These are phyloP conservation scores for Prionailurus viverrinus DNA, from an alignment of 2,113 vertebrate genomes.

Conservation along the genomic window DNA sequence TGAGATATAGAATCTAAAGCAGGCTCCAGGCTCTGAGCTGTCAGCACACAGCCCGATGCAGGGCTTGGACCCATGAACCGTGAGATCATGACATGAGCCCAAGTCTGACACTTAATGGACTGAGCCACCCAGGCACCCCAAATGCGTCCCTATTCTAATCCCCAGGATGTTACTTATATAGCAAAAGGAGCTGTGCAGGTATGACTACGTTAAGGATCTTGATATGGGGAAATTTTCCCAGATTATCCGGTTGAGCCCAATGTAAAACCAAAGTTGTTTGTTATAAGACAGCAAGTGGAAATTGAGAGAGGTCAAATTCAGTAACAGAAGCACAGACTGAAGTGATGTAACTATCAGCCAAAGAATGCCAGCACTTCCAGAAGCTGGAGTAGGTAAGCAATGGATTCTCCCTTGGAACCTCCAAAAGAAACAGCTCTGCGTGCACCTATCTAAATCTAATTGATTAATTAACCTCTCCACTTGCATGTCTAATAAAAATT, in stretches of 20 bases:
- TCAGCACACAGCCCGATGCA: too few relatives aligned
- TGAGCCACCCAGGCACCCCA: background rate
- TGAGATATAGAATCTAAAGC: too few relatives aligned
- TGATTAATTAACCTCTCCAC: background rate
- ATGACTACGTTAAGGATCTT: background rate
- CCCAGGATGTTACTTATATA: background rate
- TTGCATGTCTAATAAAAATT: background rate
- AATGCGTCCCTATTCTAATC: background rate
- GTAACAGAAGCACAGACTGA: background rate
- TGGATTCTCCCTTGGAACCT: background rate
- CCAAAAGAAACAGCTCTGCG: background rate
- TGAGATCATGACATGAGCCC: too few relatives aligned
- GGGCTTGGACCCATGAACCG: too few relatives aligned
- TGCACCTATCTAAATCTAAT: constrained; percentile 17
- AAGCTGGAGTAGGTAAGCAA: background rate
- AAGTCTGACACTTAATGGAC: too few relatives aligned
- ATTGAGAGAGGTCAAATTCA: background rate
- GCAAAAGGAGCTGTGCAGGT: background rate
- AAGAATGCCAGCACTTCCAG: background rate
- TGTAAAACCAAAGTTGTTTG: background rate
- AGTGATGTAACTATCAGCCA: background rate
- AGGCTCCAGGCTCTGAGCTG: too few relatives aligned
- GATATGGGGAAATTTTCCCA: background rate
- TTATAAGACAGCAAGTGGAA: background rate
- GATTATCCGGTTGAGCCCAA: background rate